phyloP scores from a whole-genome alignment of 2,888 invertebrate genomes.

The Cataglyphis albicans region DNA sequence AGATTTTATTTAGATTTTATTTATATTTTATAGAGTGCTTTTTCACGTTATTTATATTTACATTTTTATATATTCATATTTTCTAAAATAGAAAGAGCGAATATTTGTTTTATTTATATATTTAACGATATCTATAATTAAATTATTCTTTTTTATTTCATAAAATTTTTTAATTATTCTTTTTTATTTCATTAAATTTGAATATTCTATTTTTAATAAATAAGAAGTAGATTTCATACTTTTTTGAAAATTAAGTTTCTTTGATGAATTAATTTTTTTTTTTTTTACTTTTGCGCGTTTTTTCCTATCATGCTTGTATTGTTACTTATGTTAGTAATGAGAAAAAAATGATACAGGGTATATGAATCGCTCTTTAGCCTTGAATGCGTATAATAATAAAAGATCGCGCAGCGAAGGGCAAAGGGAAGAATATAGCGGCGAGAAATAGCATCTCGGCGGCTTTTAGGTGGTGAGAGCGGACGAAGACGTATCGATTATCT shows the following conservation, averaged over 20 bases:
- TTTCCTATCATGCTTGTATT: background rate
- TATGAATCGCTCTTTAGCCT: conserved; percentile 14
- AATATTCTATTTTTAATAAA: background rate
- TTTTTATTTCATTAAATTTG: background rate
- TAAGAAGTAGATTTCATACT: background rate
- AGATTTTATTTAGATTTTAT: conserved; percentile 23
- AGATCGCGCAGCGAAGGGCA: conserved; percentile 41
- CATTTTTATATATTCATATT: conserved; percentile 1
- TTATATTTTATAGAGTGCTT: background rate
- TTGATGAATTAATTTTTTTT: background rate
- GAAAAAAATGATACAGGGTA: background rate
- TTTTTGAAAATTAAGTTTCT: background rate
- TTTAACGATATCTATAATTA: background rate
- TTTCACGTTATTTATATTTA: conserved; percentile 18
- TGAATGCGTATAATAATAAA: conserved; percentile 32
- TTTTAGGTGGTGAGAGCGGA: conserved; percentile 68
- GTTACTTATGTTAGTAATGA: background rate
- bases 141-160: background rate
- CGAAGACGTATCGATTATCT: conserved; percentile 78
- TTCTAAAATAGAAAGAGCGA: background rate
- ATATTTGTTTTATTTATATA: background rate
- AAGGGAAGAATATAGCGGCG: conserved; percentile 33
- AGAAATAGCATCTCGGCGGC: conserved; percentile 65
- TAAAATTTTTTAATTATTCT: background rate
- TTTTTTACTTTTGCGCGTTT: conserved; percentile 1